Percentiles rank a stretch among this genome's conserved stretches.
These are phyloP conservation scores for Poeciliopsis paucimaculata DNA, from an alignment of 2,797 vertebrate genomes.

Conservation along the genomic window DNA sequence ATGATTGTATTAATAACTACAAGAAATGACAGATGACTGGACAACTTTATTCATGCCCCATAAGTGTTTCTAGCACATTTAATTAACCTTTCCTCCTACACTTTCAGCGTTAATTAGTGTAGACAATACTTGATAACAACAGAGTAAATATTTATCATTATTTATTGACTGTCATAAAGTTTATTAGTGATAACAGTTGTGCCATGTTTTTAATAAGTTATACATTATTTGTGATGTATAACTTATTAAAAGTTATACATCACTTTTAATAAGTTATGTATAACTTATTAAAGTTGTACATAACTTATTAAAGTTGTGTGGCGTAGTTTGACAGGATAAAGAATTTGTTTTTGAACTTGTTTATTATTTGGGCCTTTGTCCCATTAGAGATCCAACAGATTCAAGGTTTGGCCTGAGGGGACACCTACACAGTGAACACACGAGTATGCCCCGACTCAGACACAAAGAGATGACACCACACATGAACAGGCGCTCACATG, in stretches of 20 bases:
- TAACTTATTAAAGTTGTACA: too few species aligned
- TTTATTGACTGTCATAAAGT: neutral
- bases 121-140: neutral
- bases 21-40: neutral
- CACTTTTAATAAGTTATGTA: too few species aligned
- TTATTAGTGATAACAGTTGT: constrained; percentile 4
- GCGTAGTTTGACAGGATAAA: constrained; percentile 12
- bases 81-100: neutral
- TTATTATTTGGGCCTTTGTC: constrained; percentile 52
- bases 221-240: constrained; percentile 19
- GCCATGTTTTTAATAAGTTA: constrained; percentile 10
- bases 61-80: neutral
- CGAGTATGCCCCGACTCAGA: constrained; percentile 79
- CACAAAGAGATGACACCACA: constrained; percentile 80
- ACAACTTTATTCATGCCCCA: neutral
- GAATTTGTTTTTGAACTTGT: constrained; percentile 16
- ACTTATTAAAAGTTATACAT: too few species aligned
- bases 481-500: constrained; percentile 51
- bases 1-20: neutral
- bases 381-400: constrained; percentile 68
- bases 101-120: neutral
- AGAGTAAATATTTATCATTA: neutral
- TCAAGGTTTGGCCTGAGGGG: constrained; percentile 75
- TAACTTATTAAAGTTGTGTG: too few species aligned
- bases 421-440: constrained; percentile 74